A percentile compares a stretch with the other conserved stretches of the same genome.
Evolutionary conservation across 2,888 invertebrate species (phyloP).

Genomic region (Pediacus dermestoides): DNA sequence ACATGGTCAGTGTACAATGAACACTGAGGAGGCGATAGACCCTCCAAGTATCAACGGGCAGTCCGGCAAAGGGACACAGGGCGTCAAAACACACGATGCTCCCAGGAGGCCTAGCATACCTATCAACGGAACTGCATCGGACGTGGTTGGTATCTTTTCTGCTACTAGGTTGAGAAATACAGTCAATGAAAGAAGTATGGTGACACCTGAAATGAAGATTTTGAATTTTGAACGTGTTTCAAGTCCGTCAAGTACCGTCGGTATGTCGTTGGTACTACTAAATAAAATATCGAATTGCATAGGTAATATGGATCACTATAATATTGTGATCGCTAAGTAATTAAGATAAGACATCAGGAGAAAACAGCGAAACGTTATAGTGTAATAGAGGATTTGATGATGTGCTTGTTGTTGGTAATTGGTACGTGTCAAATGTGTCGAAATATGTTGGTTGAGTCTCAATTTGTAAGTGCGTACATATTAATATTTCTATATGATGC

Average conservation of each 20-base stretch:
- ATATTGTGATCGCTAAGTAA: too few relatives aligned
- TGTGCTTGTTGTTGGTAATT: too few relatives aligned
- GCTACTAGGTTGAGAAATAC: constrained; percentile 97
- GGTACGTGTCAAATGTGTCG: too few relatives aligned
- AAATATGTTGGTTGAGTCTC: background rate
- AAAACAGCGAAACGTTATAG: too few relatives aligned
- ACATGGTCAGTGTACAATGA: constrained; percentile 16
- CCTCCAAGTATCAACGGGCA: constrained; percentile 55
- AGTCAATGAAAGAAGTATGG: constrained; percentile 94
- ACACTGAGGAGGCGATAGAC: constrained; percentile 24
- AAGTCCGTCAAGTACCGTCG: constrained; percentile 22
- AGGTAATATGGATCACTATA: too few relatives aligned
- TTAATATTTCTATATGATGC: background rate
- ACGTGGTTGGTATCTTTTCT: constrained; percentile 90
- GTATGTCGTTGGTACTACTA: too few relatives aligned
- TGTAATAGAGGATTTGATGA: too few relatives aligned
- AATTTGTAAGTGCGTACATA: background rate
- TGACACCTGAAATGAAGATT: constrained; percentile 76
- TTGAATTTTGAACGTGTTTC: constrained; percentile 43
- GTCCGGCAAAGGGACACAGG: constrained; percentile 48
- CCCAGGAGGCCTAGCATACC: constrained; percentile 56
- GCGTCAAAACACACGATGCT: constrained; percentile 50
- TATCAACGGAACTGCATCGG: constrained; percentile 80
- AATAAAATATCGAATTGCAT: too few relatives aligned
- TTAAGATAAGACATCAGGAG: too few relatives aligned